Conservation (phyloP, 2,797 vertebrate species). For the Oophaga sylvatica region DNA sequence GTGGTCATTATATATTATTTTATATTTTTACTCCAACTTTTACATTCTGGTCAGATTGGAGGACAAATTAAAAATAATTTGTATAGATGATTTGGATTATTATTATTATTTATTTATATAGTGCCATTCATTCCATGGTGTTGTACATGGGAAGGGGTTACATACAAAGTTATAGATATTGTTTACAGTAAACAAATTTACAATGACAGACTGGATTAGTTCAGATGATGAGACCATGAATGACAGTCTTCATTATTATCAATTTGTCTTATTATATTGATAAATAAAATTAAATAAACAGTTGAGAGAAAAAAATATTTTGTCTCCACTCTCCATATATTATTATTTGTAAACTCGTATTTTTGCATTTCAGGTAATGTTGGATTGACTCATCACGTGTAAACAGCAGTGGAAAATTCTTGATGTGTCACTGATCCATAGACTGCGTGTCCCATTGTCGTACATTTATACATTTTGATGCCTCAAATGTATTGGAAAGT, state of each 20-base stretch:
- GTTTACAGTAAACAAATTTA: too few relatives aligned
- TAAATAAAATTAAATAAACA: background rate
- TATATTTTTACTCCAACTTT: background rate
- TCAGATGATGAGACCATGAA: background rate
- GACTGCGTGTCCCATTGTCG: background rate
- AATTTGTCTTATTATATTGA: too few relatives aligned
- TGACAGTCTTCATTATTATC: too few relatives aligned
- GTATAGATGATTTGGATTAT: background rate
- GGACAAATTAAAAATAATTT: too few relatives aligned
- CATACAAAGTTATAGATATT: too few relatives aligned
- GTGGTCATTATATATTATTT: too few relatives aligned
- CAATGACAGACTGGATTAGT: background rate
- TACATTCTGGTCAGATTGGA: background rate
- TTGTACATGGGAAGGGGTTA: too few relatives aligned
- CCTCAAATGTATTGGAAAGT: background rate
- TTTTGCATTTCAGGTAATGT: background rate
- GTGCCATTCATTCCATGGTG: too few relatives aligned
- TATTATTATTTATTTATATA: too few relatives aligned
- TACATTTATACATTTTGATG: background rate
- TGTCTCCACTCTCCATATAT: background rate
- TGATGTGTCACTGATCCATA: background rate
- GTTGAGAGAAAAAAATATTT: background rate
- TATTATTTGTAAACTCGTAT: background rate
- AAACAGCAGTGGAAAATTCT: background rate
- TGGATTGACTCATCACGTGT: background rate